Conservation (phyloP, 1,140 invertebrate genomes). For the Archegozetes longisetosus region DNA sequence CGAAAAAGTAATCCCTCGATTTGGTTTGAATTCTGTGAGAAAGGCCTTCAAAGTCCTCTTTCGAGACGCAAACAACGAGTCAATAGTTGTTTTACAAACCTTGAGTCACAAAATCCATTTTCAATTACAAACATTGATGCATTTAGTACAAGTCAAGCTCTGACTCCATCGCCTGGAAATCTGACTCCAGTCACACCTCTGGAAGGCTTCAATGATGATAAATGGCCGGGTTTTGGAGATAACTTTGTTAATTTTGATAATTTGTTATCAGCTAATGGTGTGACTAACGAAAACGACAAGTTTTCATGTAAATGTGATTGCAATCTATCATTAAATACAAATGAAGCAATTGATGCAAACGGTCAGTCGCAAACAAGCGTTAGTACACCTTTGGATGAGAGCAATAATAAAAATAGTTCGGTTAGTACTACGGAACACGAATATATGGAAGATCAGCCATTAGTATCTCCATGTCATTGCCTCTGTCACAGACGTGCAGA, state of each 20-base stretch:
- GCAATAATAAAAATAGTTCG: not conserved
- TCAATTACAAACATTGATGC: constrained; percentile 2
- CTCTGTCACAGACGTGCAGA: not conserved
- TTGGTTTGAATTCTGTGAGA: constrained; percentile 46
- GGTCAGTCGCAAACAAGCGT: not conserved
- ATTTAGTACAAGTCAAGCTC: constrained; percentile 1
- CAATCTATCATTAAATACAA: not conserved
- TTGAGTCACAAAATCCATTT: not conserved
- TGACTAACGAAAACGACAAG: not conserved
- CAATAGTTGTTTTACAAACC: constrained; percentile 7
- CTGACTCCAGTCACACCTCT: constrained; percentile 19
- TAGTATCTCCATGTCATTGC: constrained; percentile 10
- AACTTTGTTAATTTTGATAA: constrained; percentile 1
- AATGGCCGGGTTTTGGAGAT: constrained; percentile 11
- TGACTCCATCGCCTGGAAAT: constrained; percentile 10
- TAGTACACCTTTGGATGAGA: not conserved
- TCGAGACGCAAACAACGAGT: constrained; percentile 22
- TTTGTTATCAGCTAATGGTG: not conserved
- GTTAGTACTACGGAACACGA: not conserved
- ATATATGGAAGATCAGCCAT: constrained; percentile 6
- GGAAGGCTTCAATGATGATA: not conserved
- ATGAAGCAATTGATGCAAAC: not conserved
- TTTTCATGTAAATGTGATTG: constrained; percentile 8
- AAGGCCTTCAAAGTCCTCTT: constrained; percentile 34
- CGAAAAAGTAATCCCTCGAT: constrained; percentile 32